Evolutionary conservation across 2,888 invertebrate species (phyloP).

Genomic region (Julus scandinavius): DNA sequence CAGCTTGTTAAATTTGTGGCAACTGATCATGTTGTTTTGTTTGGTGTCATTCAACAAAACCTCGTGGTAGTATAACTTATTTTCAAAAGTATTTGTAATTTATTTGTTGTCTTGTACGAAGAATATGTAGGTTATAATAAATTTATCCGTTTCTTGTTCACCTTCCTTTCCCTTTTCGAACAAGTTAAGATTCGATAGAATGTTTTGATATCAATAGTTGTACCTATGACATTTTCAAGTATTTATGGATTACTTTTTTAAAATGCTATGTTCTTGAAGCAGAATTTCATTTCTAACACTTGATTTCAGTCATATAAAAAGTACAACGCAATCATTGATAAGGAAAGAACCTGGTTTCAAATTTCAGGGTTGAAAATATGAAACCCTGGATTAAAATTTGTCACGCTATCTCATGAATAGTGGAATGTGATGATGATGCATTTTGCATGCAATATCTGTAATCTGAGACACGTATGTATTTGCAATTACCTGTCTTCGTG

Average conservation of each 20-base stretch:
- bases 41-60: not conserved
- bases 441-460: not conserved
- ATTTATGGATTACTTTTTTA: not conserved
- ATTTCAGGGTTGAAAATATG: not conserved
- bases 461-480: slow-evolving; percentile 15
- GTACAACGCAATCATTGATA: not conserved
- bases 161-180: not conserved
- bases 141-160: slow-evolving; percentile 22
- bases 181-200: not conserved
- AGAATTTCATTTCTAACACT: not conserved
- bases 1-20: not conserved
- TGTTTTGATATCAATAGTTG: not conserved
- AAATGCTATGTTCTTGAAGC: not conserved
- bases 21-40: not conserved
- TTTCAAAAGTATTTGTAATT: not conserved
- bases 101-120: not conserved
- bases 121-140: not conserved
- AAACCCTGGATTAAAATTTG: not conserved
- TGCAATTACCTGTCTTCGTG: not conserved
- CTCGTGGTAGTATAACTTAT: not conserved
- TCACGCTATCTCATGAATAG: not conserved
- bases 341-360: not conserved
- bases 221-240: not conserved
- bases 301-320: not conserved
- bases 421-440: not conserved